Conservation (phyloP, 1,140 invertebrate genomes). For the Drosophila nigrodunni region DNA sequence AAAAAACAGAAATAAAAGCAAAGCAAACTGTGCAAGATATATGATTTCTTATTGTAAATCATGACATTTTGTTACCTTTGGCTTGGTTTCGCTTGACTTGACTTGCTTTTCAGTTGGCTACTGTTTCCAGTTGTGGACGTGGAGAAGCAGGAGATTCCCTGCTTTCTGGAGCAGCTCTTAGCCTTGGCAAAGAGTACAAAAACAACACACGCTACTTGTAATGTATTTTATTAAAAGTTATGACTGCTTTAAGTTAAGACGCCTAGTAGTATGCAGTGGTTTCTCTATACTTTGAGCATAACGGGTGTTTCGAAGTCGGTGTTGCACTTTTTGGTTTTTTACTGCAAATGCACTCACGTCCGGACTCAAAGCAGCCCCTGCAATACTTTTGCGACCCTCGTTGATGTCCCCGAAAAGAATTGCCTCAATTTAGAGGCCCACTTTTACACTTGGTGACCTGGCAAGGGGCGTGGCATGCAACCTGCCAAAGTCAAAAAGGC, state of each 20-base stretch:
- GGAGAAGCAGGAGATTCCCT: background rate
- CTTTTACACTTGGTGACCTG: slow-evolving; percentile 29
- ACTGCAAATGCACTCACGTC: too few species aligned
- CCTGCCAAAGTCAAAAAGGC: slow-evolving; percentile 53
- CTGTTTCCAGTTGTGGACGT: slow-evolving; percentile 39
- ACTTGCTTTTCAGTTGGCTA: slow-evolving; percentile 48
- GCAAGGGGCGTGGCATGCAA: slow-evolving; percentile 9
- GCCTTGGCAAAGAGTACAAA: background rate
- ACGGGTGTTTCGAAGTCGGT: too few species aligned
- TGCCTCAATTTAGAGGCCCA: slow-evolving; percentile 67
- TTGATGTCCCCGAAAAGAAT: slow-evolving; percentile 37
- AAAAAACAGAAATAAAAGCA: slow-evolving; percentile 32
- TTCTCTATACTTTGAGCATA: too few species aligned
- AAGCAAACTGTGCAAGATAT: slow-evolving; percentile 57
- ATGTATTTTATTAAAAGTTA: too few species aligned
- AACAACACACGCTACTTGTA: background rate
- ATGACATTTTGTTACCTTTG: slow-evolving; percentile 76
- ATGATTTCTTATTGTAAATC: slow-evolving; percentile 81
- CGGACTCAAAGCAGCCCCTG: background rate
- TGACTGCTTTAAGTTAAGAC: too few species aligned
- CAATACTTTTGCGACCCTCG: slow-evolving; percentile 9
- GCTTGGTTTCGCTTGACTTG: slow-evolving; percentile 46
- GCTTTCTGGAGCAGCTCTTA: background rate
- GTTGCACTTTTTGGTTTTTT: too few species aligned
- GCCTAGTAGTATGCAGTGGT: too few species aligned